A percentile compares a stretch with the other conserved stretches of the same genome.
Evolutionary conservation across 2,888 invertebrate species (phyloP).

Genomic region (Actias luna): DNA sequence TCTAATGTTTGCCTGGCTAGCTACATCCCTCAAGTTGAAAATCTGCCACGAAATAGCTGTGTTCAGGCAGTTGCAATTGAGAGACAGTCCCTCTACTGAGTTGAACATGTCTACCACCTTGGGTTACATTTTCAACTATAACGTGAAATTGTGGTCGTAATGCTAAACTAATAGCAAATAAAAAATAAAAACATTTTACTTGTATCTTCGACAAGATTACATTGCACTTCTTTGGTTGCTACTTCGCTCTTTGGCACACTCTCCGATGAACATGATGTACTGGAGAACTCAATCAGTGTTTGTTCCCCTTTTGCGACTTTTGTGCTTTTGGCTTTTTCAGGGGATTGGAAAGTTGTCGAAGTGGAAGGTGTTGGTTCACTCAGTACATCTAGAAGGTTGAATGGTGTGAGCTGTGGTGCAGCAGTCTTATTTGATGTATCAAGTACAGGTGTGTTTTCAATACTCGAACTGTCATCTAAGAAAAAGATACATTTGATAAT

Average conservation of each 20-base stretch:
- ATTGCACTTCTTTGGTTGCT: constrained; percentile 44
- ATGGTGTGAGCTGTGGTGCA: constrained; percentile 23
- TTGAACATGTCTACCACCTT: too few relatives aligned
- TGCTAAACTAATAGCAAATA: too few relatives aligned
- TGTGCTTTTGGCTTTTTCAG: constrained; percentile 39
- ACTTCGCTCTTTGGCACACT: constrained; percentile 43
- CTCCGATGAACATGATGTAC: constrained; percentile 58
- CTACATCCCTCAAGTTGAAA: too few relatives aligned
- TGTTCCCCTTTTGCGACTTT: constrained; percentile 52
- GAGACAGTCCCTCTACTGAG: too few relatives aligned
- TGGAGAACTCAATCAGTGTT: constrained; percentile 61
- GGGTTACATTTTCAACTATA: too few relatives aligned
- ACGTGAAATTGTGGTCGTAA: too few relatives aligned
- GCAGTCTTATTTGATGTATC: constrained; percentile 38
- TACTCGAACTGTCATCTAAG: constrained; percentile 45
- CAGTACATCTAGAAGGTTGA: constrained; percentile 60
- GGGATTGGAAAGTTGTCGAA: constrained; percentile 46
- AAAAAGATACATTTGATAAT: too few relatives aligned
- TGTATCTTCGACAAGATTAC: constrained; percentile 35
- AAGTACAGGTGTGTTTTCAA: constrained; percentile 55
- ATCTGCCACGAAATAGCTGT: too few relatives aligned
- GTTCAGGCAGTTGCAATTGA: too few relatives aligned
- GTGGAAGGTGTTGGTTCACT: constrained; percentile 61
- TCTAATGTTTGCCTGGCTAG: too few relatives aligned
- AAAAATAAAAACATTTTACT: too few relatives aligned